These are phyloP conservation scores for Cephus sareptanus DNA, from an alignment of 2,888 invertebrate species.

Conservation along the genomic window DNA sequence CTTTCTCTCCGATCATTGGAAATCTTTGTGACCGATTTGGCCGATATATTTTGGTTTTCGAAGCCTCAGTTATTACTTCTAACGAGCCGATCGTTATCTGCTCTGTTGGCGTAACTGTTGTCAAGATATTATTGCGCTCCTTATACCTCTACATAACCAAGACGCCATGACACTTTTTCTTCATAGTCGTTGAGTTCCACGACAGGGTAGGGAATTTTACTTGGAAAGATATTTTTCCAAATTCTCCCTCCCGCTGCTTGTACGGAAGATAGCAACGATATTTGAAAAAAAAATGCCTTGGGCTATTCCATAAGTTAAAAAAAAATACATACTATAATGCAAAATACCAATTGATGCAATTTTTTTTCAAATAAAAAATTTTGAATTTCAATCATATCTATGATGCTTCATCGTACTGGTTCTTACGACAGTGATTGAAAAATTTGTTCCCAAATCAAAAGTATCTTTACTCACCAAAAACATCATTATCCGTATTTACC, in stretches of 20 bases:
- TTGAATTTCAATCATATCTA: too few species aligned
- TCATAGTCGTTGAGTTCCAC: neutral
- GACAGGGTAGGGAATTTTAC: neutral
- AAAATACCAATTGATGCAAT: too few species aligned
- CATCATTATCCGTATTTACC: neutral
- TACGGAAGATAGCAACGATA: neutral
- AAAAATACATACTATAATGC: too few species aligned
- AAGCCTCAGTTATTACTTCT: conserved; percentile 27
- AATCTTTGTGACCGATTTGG: neutral
- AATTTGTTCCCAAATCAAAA: neutral
- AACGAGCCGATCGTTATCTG: conserved; percentile 26
- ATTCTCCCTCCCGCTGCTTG: neutral
- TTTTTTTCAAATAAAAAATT: too few species aligned
- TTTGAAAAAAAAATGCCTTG: too few species aligned
- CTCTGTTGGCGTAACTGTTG: neutral
- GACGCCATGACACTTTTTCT: neutral
- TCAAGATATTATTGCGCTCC: neutral
- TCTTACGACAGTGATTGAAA: neutral
- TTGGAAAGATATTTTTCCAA: neutral
- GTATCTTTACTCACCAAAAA: neutral
- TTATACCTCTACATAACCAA: neutral
- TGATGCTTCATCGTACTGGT: neutral
- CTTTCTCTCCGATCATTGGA: conserved; percentile 31
- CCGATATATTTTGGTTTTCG: conserved; percentile 16
- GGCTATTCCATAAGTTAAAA: too few species aligned